phyloP scores from a whole-genome alignment of 2,113 vertebrate species.

The Paralichthys olivaceus region DNA sequence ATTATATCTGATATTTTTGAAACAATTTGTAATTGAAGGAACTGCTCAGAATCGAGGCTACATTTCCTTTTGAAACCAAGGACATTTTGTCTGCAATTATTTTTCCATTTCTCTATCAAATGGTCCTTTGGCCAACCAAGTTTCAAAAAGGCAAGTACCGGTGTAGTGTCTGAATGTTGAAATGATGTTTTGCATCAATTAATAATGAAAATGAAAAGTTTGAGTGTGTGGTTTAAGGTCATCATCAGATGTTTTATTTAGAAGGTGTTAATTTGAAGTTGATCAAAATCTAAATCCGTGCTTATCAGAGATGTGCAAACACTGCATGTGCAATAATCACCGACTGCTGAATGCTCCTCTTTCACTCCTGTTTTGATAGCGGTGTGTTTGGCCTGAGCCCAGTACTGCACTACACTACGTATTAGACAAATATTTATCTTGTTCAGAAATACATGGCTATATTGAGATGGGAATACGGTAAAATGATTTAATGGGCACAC shows the following conservation, averaged over 20 bases:
- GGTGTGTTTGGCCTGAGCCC: slow-evolving; percentile 76
- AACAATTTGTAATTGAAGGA: slow-evolving; percentile 63
- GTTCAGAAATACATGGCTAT: slow-evolving; percentile 80
- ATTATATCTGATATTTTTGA: slow-evolving; percentile 74
- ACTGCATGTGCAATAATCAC: slow-evolving; percentile 71
- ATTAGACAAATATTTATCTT: slow-evolving; percentile 86
- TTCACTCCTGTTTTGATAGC: slow-evolving; percentile 72
- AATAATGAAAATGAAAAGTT: slow-evolving; percentile 29
- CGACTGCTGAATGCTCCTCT: slow-evolving; percentile 74
- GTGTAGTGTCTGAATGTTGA: slow-evolving; percentile 1
- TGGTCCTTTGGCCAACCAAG: neutral
- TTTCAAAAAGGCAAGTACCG: slow-evolving; percentile 9
- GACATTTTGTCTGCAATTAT: slow-evolving; percentile 60
- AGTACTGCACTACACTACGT: slow-evolving; percentile 78
- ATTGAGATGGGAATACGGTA: slow-evolving; percentile 79
- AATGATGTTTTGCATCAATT: neutral
- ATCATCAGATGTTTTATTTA: slow-evolving; percentile 35
- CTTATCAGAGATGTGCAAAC: slow-evolving; percentile 65
- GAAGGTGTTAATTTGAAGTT: slow-evolving; percentile 34
- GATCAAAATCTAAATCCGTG: slow-evolving; percentile 44
- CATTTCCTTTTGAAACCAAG: slow-evolving; percentile 46
- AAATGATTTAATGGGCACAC: slow-evolving; percentile 83
- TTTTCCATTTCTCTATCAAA: slow-evolving; percentile 61
- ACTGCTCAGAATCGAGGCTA: slow-evolving; percentile 32
- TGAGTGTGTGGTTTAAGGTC: slow-evolving; percentile 19